Evolutionary conservation across 2,797 vertebrate species (phyloP), one percentile per base, ranked within the genome.

Genomic region (Ceyx erithaca): DNA sequence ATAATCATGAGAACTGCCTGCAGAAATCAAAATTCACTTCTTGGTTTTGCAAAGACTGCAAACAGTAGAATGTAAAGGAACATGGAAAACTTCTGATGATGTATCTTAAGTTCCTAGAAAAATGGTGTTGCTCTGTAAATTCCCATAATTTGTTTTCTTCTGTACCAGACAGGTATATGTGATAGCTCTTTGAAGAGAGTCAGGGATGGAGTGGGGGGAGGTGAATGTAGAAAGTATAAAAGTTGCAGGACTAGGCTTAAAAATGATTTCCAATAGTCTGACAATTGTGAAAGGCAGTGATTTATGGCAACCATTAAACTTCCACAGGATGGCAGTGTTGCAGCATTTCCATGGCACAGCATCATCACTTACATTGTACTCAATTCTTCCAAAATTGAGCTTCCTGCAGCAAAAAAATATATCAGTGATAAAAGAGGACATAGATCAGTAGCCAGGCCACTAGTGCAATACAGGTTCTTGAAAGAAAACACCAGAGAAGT

Each of bases 301-400:
- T 93, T 80, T 94, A 90, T 90, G 80, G 71, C 88, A 91, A 59
- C 95, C 93, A 73, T 66, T 95, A 61, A 92, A 77, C 49, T 95
- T 96, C 98, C 98, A 98, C 98, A 97, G 95, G 98, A 97, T 98
- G 98, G 97, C 97, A 98, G 93, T 97, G 91, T 98, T 97, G 97
- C 85, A 96, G 85, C 90, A 79, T 92, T 92, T 91, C 86, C 82
- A 71, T 92, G 78, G 59, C 93, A 69, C 54, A 84, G 75, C 93
- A 78, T 33, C 89, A 76, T 96, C 57, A 97, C 97, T 96, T 96
- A 96, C 76, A 62, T 49, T 91, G 13, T 54, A 81, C 40, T 69
- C 45, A 51, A 48, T 77, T 95, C 90, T 73, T 93, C 57, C 89
- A 93, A 93, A 87, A 77, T 83, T 63, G 45, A 58, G 43, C 33